Base-by-base conservation (phyloP, 2,113 vertebrate genomes). In the Ceyx cyanopectus region DNA sequence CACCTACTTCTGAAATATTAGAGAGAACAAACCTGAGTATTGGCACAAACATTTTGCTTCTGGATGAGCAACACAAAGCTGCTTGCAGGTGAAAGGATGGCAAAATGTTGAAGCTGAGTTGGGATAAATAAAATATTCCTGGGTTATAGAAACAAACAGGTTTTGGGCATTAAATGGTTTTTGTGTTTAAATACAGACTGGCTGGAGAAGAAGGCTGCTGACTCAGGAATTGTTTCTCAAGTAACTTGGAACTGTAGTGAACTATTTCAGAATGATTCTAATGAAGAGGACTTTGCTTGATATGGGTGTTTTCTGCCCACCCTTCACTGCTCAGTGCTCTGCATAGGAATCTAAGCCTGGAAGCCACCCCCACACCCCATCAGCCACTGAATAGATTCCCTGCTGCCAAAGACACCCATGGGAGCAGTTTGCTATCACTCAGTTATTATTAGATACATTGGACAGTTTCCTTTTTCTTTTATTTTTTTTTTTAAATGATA, bases 381-480 rank as follows among this genome's bases (percentile, higher is more conserved):
- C 41, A 79, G 30, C 61, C 56, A 76, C 85, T 76, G 82, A 93
- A 89, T 53, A 75, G n/a, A 68, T 68, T 85, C 87, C 85, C 70
- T 78, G 43, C 81, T 87, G 81, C 60, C 66, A 62, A 77, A 75
- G 78, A 87, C 78, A 77, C 43, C n/a, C 54, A 18, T 29, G 63
- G 73, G 50, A 89, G 62, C 32, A 88, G 69, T 57, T 90, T 81
- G 80, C 57, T 81, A 72, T 65, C 80, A 61, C 68, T 86, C 57
- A 57, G 73, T 75, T 96, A 94, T 94, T 94, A 74, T 92, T 94
- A 95, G 92, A 88, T 57, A 88, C 16, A 65, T 95, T 90, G 81
- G 41, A 75, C 80, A 92, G 92, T 69, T 94, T 96, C 80, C 90
- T 92, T 93, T 92, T 85, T 76, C 87, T 68, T 54, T 32, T 78